phyloP scores from a whole-genome alignment of 2,113 vertebrate genomes.

The Phaethon lepturus region DNA sequence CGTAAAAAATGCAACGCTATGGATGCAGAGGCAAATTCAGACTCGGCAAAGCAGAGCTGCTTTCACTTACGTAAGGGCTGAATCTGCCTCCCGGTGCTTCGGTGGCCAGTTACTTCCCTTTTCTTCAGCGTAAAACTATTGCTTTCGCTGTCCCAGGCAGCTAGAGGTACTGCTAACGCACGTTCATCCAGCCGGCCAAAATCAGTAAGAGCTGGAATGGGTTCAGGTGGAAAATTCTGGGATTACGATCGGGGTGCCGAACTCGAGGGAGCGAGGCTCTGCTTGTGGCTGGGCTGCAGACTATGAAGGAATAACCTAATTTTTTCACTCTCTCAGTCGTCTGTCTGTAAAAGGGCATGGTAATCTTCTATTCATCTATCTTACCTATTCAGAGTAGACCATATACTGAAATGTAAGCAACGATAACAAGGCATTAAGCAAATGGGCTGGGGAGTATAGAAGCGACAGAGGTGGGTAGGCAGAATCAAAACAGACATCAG shows the following conservation, averaged over 20 bases:
- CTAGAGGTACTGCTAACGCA: neutral
- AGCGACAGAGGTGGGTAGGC: neutral
- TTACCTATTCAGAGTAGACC: neutral
- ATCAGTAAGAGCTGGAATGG: neutral
- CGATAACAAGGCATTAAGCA: neutral
- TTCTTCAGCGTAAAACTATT: neutral
- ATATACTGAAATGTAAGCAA: neutral
- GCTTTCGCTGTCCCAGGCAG: neutral
- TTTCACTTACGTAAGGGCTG: slow-evolving; percentile 48
- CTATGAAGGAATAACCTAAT: neutral
- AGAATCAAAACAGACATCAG: neutral
- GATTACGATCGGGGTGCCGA: neutral
- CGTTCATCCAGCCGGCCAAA: neutral
- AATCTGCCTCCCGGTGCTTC: neutral
- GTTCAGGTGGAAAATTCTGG: neutral
- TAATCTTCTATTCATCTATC: neutral
- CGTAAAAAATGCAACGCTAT: neutral
- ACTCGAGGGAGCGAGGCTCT: neutral
- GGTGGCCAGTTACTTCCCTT: neutral
- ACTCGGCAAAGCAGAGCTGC: neutral
- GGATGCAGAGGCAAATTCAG: neutral
- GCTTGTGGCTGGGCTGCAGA: neutral
- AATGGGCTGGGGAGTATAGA: neutral
- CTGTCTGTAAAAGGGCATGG: neutral
- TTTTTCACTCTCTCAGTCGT: neutral